Percentiles rank a stretch among this genome's conserved stretches.
These are phyloP conservation scores for Linurgus olivaceus DNA, from an alignment of 2,797 vertebrate species.

Conservation along the genomic window DNA sequence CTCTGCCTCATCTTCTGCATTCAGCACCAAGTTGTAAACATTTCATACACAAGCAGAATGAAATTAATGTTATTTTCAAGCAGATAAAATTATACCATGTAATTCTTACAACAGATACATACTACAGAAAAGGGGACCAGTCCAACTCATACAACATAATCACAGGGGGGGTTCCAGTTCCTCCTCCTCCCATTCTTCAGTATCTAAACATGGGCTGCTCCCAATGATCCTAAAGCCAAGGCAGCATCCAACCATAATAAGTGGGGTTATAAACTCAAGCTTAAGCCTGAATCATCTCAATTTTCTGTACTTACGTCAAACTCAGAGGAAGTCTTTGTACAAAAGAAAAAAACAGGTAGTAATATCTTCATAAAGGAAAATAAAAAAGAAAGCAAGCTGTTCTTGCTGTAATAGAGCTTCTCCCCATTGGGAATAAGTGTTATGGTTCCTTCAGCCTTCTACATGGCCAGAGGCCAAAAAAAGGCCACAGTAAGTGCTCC, in stretches of 20 bases:
- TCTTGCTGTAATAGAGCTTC: not conserved
- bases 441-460: not conserved
- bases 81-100: not conserved
- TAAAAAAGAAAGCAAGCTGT: not conserved
- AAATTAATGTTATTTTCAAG: not conserved
- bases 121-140: not conserved
- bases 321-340: not conserved
- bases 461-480: not conserved
- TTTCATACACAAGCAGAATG: not conserved
- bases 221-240: not conserved
- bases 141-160: not conserved
- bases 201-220: not conserved
- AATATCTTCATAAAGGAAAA: not conserved
- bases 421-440: accelerated
- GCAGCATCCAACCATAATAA: not conserved
- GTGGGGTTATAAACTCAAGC: not conserved
- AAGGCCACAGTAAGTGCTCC: not conserved
- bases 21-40: not conserved
- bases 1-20: not conserved
- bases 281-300: conserved; percentile 24
- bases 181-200: not conserved
- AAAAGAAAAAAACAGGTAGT: not conserved
- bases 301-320: not conserved
- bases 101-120: not conserved
- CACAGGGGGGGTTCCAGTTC: not conserved